These are phyloP conservation scores for Hymenochirus boettgeri DNA, from an alignment of 2,113 vertebrate genomes.

Conservation along the genomic window DNA sequence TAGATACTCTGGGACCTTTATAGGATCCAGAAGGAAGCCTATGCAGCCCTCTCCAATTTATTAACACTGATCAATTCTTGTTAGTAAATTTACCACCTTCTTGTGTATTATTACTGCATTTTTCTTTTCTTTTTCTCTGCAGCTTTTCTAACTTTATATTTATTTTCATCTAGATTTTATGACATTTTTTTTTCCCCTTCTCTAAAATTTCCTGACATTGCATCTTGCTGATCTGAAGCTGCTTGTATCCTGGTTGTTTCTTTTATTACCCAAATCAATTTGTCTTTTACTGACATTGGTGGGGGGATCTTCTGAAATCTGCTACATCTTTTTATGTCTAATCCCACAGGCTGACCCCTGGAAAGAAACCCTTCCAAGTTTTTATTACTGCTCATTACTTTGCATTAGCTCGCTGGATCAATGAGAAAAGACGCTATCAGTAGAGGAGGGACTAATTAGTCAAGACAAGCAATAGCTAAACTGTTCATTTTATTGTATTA, in stretches of 20 bases:
- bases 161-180: conserved; percentile 52
- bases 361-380: conserved; percentile 49
- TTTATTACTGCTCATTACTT: conserved; percentile 72
- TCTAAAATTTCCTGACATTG: conserved; percentile 50
- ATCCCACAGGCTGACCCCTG: conserved; percentile 57
- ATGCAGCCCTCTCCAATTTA: conserved; percentile 60
- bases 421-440: conserved; percentile 39
- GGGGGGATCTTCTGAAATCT: conserved; percentile 68
- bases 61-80: conserved; percentile 59
- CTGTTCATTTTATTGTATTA: too few relatives aligned
- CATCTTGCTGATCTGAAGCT: conserved; percentile 54
- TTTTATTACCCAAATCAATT: conserved; percentile 25
- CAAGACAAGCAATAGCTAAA: conserved; percentile 49
- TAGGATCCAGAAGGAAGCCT: conserved; percentile 56
- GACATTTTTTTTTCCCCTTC: conserved; percentile 44
- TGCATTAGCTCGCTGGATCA: conserved; percentile 55
- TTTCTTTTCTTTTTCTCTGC: conserved; percentile 51
- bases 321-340: conserved; percentile 68
- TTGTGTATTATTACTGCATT: conserved; percentile 51
- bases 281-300: conserved; percentile 45
- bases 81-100: conserved; percentile 54
- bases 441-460: conserved; percentile 51
- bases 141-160: conserved; percentile 50
- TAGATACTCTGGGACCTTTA: conserved; percentile 67
- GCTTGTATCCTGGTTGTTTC: conserved; percentile 49